Percentiles rank a stretch among this genome's conserved stretches.
Conservation (phyloP, 1,140 invertebrate species). For the Eurytemora carolleeae region DNA sequence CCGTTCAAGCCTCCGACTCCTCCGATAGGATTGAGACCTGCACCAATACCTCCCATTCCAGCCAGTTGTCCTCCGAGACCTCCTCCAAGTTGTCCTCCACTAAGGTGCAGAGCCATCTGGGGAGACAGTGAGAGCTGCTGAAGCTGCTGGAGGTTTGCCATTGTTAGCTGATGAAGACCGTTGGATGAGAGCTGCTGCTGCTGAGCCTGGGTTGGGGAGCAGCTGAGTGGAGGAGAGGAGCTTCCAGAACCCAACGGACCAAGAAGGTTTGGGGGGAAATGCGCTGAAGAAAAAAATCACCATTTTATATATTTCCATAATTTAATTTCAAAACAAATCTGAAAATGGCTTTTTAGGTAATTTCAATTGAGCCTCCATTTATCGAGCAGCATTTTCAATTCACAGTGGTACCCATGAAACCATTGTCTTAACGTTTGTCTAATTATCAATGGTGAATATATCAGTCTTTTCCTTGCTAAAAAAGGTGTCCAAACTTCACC, state of each 20-base stretch:
- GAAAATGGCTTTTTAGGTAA: too few relatives aligned
- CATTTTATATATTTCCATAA: too few relatives aligned
- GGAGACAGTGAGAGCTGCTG: not conserved
- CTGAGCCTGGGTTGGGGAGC: not conserved
- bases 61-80: not conserved
- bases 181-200: not conserved
- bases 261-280: not conserved
- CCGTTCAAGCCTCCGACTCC: not conserved
- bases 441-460: too few relatives aligned
- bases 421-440: too few relatives aligned
- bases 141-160: not conserved
- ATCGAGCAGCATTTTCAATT: too few relatives aligned
- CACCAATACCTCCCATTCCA: not conserved
- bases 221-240: not conserved
- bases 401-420: too few relatives aligned
- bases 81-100: not conserved
- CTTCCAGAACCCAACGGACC: not conserved
- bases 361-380: too few relatives aligned
- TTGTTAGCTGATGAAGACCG: not conserved
- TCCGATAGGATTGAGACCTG: not conserved
- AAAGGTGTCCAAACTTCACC: too few relatives aligned
- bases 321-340: too few relatives aligned
- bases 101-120: not conserved
- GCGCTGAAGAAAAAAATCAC: too few relatives aligned
- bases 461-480: too few relatives aligned